phyloP scores from a whole-genome alignment of 1,140 invertebrate genomes.

The Samia ricini region DNA sequence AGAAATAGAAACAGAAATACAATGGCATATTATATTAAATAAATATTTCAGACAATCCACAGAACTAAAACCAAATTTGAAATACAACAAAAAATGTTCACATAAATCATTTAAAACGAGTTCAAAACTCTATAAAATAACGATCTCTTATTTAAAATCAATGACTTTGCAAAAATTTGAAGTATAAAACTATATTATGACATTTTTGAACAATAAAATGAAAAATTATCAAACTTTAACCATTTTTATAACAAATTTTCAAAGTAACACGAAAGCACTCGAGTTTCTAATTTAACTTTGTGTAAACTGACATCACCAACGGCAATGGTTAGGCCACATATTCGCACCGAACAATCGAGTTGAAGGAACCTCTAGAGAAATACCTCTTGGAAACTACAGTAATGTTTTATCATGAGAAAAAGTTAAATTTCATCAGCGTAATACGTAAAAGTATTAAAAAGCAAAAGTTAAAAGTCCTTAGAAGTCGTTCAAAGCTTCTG shows the following conservation, averaged over 20 bases:
- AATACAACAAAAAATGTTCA: neutral
- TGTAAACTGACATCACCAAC: slow-evolving; percentile 3
- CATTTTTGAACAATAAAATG: neutral
- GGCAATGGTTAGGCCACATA: slow-evolving; percentile 6
- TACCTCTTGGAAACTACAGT: slow-evolving; percentile 9
- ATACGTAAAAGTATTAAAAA: slow-evolving; percentile 6
- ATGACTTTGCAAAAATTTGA: neutral
- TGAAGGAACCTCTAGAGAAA: slow-evolving; percentile 8
- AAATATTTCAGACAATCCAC: no score
- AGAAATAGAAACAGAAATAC: no score
- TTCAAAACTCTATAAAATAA: neutral
- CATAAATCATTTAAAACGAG: neutral
- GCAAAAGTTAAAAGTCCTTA: neutral
- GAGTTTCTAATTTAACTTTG: slow-evolving; percentile 18
- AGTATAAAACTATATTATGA: neutral
- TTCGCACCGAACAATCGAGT: slow-evolving; percentile 6
- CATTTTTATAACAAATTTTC: neutral
- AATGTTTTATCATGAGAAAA: slow-evolving; percentile 10
- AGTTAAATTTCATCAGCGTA: slow-evolving; percentile 5
- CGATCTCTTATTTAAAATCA: neutral
- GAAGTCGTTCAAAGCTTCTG: neutral
- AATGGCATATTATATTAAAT: no score
- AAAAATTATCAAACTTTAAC: slow-evolving; percentile 3
- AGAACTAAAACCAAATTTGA: neutral
- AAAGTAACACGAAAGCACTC: slow-evolving; percentile 13